These are phyloP conservation scores for Patella pellucida DNA, from an alignment of 2,888 invertebrate genomes.

Conservation along the genomic window DNA sequence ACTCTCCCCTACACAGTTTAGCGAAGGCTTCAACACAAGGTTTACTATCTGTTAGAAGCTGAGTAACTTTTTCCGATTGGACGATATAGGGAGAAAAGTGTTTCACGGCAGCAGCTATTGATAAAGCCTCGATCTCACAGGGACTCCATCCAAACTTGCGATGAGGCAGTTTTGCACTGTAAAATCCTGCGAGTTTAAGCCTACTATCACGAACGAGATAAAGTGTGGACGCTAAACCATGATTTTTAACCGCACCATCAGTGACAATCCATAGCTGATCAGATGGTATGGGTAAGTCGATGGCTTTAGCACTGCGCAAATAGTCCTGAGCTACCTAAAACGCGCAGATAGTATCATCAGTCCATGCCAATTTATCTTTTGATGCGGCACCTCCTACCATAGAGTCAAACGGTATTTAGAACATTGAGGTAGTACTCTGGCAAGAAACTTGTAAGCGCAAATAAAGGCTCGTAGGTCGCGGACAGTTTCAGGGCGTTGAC, in stretches of 20 bases:
- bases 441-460: neutral
- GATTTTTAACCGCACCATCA: neutral
- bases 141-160: conserved; percentile 10
- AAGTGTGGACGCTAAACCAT: neutral
- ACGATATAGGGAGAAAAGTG: conserved; percentile 47
- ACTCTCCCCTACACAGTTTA: conserved; percentile 35
- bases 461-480: neutral
- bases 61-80: conserved; percentile 34
- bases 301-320: neutral
- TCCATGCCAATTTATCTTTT: neutral
- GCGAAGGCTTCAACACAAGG: conserved; percentile 34
- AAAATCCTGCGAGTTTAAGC: neutral
- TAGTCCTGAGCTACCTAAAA: neutral
- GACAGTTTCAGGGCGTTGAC: neutral
- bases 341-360: neutral
- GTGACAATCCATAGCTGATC: conserved; percentile 1
- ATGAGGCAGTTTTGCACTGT: conserved; percentile 10
- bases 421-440: neutral
- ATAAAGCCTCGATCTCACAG: conserved; percentile 25
- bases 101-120: conserved; percentile 30
- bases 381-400: neutral
- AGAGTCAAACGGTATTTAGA: neutral
- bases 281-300: neutral
- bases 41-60: conserved; percentile 38
- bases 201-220: neutral